phyloP scores from a whole-genome alignment of 2,888 invertebrate species.

The Lydus trimaculatus region DNA sequence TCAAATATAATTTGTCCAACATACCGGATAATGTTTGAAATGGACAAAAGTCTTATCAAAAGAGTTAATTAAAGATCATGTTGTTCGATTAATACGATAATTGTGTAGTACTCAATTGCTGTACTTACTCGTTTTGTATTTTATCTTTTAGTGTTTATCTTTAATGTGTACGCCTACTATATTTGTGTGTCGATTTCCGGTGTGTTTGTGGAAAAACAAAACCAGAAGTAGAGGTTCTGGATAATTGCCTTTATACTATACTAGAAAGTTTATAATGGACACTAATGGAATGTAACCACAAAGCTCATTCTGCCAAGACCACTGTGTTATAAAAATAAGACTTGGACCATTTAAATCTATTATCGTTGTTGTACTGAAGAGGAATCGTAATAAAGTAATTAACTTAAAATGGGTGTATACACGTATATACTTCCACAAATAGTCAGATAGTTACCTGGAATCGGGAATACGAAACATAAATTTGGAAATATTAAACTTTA shows the following conservation, averaged over 20 bases:
- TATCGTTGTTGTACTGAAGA: not conserved
- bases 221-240: not conserved
- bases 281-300: slow-evolving; percentile 1
- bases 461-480: not conserved
- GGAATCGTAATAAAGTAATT: not conserved
- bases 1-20: no score
- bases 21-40: no score
- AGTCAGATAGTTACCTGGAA: not conserved
- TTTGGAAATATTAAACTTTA: no score
- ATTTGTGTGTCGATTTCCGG: not conserved
- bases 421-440: not conserved
- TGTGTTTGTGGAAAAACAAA: not conserved
- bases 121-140: not conserved
- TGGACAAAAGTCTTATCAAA: no score
- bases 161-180: not conserved
- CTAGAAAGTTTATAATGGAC: not conserved
- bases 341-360: not conserved
- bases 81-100: no score
- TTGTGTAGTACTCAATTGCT: no score
- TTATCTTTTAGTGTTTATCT: not conserved
- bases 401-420: not conserved
- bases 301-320: not conserved
- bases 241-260: not conserved
- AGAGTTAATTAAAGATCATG: no score
- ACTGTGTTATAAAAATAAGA: not conserved